Conservation (phyloP, 2,797 vertebrate species). For the Anniella stebbinsi region DNA sequence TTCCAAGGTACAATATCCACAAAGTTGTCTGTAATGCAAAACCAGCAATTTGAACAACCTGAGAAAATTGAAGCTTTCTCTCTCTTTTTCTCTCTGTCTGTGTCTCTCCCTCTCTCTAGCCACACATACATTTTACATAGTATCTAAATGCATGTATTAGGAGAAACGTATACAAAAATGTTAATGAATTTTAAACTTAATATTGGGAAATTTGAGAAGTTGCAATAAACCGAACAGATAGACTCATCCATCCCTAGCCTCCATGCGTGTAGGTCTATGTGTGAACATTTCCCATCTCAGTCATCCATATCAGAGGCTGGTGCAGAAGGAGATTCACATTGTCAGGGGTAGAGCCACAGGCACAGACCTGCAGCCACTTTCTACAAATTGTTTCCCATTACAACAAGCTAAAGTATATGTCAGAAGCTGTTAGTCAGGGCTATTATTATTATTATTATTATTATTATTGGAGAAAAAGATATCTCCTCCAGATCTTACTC, state of each 20-base stretch:
- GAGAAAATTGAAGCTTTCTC: background rate
- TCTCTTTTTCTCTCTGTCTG: no score
- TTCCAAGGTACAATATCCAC: background rate
- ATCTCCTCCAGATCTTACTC: background rate
- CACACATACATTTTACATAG: no score
- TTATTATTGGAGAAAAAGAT: background rate
- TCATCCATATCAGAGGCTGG: background rate
- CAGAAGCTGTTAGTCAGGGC: background rate
- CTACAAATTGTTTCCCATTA: background rate
- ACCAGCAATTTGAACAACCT: background rate
- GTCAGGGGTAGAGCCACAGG: background rate
- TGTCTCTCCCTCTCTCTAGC: no score
- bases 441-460: no score
- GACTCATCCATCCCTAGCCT: background rate
- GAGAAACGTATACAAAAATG: no score
- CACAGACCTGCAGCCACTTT: background rate
- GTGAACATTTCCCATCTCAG: background rate
- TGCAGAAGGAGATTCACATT: background rate
- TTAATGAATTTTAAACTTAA: no score
- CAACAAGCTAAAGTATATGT: background rate
- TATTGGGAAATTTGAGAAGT: no score
- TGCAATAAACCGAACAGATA: no score
- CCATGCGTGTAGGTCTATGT: background rate
- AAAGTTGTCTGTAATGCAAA: background rate
- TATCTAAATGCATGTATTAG: no score